phyloP scores from a whole-genome alignment of 2,888 invertebrate genomes.

The Eupithecia insigniata region DNA sequence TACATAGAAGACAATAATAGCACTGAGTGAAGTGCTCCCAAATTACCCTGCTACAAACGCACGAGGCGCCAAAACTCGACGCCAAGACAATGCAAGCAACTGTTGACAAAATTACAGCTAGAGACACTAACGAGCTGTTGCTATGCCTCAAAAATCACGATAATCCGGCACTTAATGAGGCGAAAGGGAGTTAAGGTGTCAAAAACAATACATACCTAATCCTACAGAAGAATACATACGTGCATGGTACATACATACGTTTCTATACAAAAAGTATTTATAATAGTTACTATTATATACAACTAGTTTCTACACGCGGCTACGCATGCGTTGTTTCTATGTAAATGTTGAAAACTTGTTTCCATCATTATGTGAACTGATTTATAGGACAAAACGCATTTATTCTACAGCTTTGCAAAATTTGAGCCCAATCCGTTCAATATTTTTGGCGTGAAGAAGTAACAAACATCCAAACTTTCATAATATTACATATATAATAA shows the following conservation, averaged over 20 bases:
- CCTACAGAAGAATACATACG: neutral
- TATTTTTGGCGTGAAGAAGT: no score
- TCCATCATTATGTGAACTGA: no score
- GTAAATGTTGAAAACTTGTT: no score
- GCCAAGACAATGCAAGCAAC: slow-evolving; percentile 42
- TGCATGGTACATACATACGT: neutral
- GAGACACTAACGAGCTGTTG: slow-evolving; percentile 24
- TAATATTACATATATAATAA: no score
- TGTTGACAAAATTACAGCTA: slow-evolving; percentile 30
- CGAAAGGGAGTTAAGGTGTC: neutral
- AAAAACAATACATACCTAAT: neutral
- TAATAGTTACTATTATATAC: no score
- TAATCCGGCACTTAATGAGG: neutral
- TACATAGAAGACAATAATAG: slow-evolving; percentile 62
- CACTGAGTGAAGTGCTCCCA: slow-evolving; percentile 55
- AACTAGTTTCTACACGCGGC: no score
- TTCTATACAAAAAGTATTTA: no score
- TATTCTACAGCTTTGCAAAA: no score
- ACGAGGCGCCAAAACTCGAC: slow-evolving; percentile 52
- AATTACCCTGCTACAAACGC: slow-evolving; percentile 53
- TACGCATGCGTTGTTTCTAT: no score
- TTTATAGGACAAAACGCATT: no score
- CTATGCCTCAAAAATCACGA: slow-evolving; percentile 7
- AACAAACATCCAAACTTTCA: no score
- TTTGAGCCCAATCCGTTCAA: no score